Conservation (phyloP, 1,140 invertebrate species). For the Tetraneura akinire region DNA sequence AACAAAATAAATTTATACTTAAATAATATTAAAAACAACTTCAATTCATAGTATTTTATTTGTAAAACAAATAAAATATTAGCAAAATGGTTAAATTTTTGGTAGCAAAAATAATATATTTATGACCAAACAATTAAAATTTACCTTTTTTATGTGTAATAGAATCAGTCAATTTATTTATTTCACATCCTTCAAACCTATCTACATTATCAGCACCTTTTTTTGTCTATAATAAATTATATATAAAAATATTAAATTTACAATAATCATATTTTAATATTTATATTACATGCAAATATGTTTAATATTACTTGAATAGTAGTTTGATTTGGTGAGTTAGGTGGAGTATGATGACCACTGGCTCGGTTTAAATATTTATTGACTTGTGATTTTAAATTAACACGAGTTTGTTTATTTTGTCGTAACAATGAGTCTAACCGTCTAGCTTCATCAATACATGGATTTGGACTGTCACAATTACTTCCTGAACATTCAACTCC, state of each 20-base stretch:
- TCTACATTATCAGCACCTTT: constrained; percentile 20
- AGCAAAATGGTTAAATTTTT: too few relatives aligned
- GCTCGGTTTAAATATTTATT: constrained; percentile 41
- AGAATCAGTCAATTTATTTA: constrained; percentile 44
- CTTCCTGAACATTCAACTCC: constrained; percentile 51
- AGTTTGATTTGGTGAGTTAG: constrained; percentile 42
- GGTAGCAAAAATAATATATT: too few relatives aligned
- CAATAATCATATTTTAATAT: background rate
- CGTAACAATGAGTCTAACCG: constrained; percentile 49
- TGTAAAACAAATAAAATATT: too few relatives aligned
- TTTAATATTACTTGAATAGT: constrained; percentile 21
- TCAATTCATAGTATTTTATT: too few relatives aligned
- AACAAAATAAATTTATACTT: too few relatives aligned
- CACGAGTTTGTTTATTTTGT: constrained; percentile 41
- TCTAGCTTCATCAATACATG: constrained; percentile 49
- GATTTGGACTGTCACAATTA: constrained; percentile 52
- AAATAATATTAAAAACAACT: too few relatives aligned
- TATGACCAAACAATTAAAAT: background rate
- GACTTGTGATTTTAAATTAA: constrained; percentile 29
- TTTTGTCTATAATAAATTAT: constrained; percentile 9
- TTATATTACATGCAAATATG: background rate
- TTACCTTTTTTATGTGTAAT: constrained; percentile 41
- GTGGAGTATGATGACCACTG: constrained; percentile 41
- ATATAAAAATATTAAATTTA: background rate
- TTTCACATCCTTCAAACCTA: constrained; percentile 39